Evolutionary conservation across 2,888 invertebrate genomes (phyloP).

Genomic region (Cephus nigrinus): DNA sequence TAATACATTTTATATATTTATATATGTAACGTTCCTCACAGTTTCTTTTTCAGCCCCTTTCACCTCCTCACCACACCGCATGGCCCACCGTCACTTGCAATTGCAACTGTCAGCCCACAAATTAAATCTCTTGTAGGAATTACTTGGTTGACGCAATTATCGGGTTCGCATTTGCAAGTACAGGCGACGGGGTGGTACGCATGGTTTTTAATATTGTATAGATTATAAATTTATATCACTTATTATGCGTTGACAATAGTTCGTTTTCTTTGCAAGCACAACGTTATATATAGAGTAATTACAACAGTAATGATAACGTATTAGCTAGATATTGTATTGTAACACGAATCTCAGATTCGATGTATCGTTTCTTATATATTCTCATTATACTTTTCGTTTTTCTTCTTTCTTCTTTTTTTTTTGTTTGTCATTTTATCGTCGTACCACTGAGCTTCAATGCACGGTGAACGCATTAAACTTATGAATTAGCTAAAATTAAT

Average conservation of each 20-base stretch:
- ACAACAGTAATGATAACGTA: background rate
- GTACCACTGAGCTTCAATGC: background rate
- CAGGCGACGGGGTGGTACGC: background rate
- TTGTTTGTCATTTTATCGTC: background rate
- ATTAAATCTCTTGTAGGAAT: background rate
- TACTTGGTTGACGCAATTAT: background rate
- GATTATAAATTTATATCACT: constrained; percentile 2
- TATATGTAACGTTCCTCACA: background rate
- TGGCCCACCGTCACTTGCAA: background rate
- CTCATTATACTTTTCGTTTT: background rate
- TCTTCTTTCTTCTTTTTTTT: too few species aligned
- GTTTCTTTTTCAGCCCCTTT: background rate
- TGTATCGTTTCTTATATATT: constrained; percentile 13
- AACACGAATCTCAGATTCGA: constrained; percentile 23
- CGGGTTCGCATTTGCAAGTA: background rate
- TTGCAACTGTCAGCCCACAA: background rate
- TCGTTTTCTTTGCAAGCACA: background rate
- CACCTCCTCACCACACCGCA: background rate
- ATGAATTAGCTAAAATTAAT: background rate
- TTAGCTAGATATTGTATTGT: background rate
- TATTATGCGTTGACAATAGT: constrained; percentile 7
- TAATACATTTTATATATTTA: constrained; percentile 5
- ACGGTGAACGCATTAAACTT: background rate
- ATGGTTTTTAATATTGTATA: background rate
- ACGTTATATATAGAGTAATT: background rate